Conservation (phyloP, 1,140 invertebrate genomes). For the Cyclargus thomasi region DNA sequence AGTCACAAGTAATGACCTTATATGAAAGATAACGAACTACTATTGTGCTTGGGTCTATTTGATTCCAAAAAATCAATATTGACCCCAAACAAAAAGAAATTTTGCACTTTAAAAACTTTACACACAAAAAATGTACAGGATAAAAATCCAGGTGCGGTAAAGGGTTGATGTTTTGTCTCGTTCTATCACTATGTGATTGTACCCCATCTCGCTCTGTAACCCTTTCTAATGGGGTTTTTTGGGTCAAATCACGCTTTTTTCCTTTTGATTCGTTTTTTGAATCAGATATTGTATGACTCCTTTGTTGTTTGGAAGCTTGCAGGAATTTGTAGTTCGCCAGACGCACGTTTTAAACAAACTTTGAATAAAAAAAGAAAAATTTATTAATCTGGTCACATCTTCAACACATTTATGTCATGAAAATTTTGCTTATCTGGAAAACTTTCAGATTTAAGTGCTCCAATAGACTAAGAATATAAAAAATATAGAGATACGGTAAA, state of each 20-base stretch:
- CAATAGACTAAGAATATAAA: too few species aligned
- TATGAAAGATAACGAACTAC: constrained; percentile 65
- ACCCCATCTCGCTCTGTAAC: constrained; percentile 51
- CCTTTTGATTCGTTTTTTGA: constrained; percentile 55
- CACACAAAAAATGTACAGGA: constrained; percentile 45
- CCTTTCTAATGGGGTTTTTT: constrained; percentile 64
- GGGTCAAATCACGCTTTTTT: constrained; percentile 64
- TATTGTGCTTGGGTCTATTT: constrained; percentile 45
- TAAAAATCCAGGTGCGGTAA: constrained; percentile 65
- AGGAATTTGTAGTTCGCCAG: constrained; percentile 30
- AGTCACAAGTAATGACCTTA: constrained; percentile 50
- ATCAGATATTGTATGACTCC: constrained; percentile 66
- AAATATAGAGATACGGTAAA: too few species aligned
- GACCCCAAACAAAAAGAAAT: constrained; percentile 57
- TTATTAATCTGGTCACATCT: too few species aligned
- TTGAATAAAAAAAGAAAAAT: neutral
- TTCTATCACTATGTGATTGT: constrained; percentile 29
- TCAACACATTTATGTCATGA: too few species aligned
- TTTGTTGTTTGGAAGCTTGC: constrained; percentile 47
- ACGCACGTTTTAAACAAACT: neutral
- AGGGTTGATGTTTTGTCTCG: constrained; percentile 49
- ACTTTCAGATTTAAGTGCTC: too few species aligned
- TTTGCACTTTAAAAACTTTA: constrained; percentile 68
- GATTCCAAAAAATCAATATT: constrained; percentile 67
- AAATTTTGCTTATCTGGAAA: too few species aligned